Percentiles rank a stretch among this genome's conserved stretches.
These are phyloP conservation scores for Germaria angustata DNA, from an alignment of 2,888 invertebrate species.

Conservation along the genomic window DNA sequence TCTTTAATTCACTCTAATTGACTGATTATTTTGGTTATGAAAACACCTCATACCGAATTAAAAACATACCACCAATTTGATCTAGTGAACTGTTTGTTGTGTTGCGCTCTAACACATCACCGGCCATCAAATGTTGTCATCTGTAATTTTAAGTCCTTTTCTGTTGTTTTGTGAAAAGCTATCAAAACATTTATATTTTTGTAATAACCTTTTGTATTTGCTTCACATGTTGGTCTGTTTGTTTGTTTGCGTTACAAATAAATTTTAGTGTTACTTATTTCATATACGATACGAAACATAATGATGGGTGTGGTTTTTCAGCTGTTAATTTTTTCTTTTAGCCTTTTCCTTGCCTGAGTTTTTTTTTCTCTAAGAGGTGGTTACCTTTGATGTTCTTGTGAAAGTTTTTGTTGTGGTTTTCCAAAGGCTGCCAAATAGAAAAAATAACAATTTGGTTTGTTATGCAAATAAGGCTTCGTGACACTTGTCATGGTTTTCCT, in stretches of 20 bases:
- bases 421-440: conserved; percentile 10
- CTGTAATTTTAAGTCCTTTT: conserved; percentile 28
- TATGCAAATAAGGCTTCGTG: conserved; percentile 65
- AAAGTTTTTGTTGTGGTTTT: conserved; percentile 50
- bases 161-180: conserved; percentile 58
- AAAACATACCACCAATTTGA: conserved; percentile 20
- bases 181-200: conserved; percentile 67
- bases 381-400: conserved; percentile 62
- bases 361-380: conserved; percentile 27
- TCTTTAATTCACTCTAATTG: conserved; percentile 63
- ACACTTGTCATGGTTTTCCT: conserved; percentile 48
- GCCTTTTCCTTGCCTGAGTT: conserved; percentile 14
- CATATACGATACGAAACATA: not conserved
- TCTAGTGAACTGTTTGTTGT: not conserved
- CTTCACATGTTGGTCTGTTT: conserved; percentile 42
- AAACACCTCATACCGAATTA: conserved; percentile 16
- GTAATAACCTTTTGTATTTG: conserved; percentile 23
- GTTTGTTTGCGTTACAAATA: conserved; percentile 48
- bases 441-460: conserved; percentile 53
- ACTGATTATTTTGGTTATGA: conserved; percentile 58
- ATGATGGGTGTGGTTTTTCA: conserved; percentile 57
- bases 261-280: conserved; percentile 41
- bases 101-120: conserved; percentile 12
- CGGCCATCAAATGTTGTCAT: conserved; percentile 37
- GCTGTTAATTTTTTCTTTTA: conserved; percentile 37